phyloP scores from a whole-genome alignment of 2,113 vertebrate species.

The Spilogale gracilis region DNA sequence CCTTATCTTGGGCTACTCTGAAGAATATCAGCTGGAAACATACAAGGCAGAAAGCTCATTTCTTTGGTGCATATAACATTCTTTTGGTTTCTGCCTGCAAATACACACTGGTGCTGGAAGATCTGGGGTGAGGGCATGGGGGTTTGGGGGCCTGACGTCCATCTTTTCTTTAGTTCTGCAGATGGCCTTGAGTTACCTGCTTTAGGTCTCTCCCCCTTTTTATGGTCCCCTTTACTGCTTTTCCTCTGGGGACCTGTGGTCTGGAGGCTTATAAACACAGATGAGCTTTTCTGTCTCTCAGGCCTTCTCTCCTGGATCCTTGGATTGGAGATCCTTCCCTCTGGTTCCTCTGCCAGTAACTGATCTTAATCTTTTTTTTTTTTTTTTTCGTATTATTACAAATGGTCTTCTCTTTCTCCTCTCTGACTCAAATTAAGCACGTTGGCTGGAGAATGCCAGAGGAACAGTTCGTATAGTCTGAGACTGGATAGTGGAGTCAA shows the following conservation, averaged over 20 bases:
- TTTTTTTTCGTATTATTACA: not conserved
- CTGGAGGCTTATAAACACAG: rapidly evolving
- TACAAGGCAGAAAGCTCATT: not conserved
- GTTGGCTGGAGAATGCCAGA: not conserved
- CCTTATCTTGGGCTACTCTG: not conserved
- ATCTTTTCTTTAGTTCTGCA: not conserved
- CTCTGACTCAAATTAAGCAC: not conserved
- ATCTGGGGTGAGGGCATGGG: too few species aligned
- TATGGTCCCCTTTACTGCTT: not conserved
- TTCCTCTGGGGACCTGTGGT: not conserved
- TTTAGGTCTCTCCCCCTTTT: not conserved
- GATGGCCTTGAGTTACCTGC: not conserved
- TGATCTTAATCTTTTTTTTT: not conserved
- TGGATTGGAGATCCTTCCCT: not conserved
- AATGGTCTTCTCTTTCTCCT: not conserved
- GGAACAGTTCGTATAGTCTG: not conserved
- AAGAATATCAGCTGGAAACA: not conserved
- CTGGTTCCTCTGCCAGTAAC: not conserved
- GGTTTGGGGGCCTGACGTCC: not conserved
- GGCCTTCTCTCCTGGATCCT: not conserved
- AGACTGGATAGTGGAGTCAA: not conserved
- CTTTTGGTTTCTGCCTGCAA: not conserved
- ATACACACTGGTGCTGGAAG: not conserved
- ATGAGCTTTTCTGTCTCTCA: too few species aligned
- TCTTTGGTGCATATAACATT: not conserved